Conservation (phyloP, 2,888 invertebrate genomes). For the Luperina nickerlii region DNA sequence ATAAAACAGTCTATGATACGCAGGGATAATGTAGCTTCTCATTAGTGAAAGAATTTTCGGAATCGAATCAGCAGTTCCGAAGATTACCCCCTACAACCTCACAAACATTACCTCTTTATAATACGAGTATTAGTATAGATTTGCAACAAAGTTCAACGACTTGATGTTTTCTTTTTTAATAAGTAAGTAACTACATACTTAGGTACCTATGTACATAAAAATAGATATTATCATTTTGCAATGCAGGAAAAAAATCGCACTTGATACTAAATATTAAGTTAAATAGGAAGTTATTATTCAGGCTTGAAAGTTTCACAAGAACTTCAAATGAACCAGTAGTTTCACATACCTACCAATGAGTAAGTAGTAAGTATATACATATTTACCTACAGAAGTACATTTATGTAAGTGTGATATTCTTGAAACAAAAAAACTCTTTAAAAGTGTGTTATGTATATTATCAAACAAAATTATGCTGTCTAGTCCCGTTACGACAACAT, state of each 20-base stretch:
- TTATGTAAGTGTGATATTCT: slow-evolving; percentile 13
- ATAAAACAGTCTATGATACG: no score
- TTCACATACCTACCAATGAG: not conserved
- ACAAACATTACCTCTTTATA: no score
- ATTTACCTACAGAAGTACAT: not conserved
- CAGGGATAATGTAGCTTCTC: no score
- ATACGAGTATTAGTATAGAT: not conserved
- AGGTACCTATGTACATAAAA: not conserved
- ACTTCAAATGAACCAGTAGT: not conserved
- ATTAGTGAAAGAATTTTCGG: no score
- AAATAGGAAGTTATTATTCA: slow-evolving; percentile 5
- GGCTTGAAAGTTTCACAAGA: slow-evolving; percentile 1
- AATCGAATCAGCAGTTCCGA: no score
- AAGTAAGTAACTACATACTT: not conserved
- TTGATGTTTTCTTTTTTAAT: not conserved
- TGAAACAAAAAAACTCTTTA: not conserved
- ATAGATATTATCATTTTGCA: not conserved
- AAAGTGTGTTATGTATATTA: slow-evolving; percentile 32
- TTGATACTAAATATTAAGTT: not conserved
- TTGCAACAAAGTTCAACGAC: slow-evolving; percentile 8
- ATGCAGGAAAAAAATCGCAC: not conserved
- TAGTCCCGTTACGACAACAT: slow-evolving; percentile 48
- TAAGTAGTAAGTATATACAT: not conserved
- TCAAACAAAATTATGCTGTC: slow-evolving; percentile 43
- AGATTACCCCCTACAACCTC: no score